Percentiles rank a stretch among this genome's conserved stretches.
Evolutionary conservation across 2,113 vertebrate species (phyloP).

Genomic region (Callospermophilus lateralis): DNA sequence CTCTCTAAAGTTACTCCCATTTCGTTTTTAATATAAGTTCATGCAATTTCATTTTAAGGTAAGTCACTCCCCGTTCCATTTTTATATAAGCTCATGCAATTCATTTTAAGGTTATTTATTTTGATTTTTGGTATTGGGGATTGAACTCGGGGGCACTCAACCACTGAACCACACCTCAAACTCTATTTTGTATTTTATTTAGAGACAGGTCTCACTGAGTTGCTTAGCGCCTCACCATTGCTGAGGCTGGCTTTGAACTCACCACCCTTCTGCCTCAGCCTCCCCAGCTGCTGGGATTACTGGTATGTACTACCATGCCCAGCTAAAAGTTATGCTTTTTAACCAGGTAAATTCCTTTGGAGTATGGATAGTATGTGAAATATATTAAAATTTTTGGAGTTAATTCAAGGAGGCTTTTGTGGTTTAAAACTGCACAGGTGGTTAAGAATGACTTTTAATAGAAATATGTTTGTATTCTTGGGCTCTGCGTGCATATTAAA

Average conservation of each 20-base stretch:
- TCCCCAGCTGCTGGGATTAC: too few relatives aligned
- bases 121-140: too few relatives aligned
- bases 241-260: too few relatives aligned
- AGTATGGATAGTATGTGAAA: not conserved
- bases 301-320: too few relatives aligned
- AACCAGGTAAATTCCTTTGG: slow-evolving; percentile 31
- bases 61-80: not conserved
- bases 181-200: too few relatives aligned
- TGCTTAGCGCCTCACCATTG: too few relatives aligned
- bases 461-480: slow-evolving; percentile 53
- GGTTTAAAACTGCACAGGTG: slow-evolving; percentile 44
- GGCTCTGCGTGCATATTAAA: slow-evolving; percentile 35
- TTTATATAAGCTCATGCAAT: not conserved
- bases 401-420: slow-evolving; percentile 57
- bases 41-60: slow-evolving; percentile 23
- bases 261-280: too few relatives aligned
- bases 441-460: slow-evolving; percentile 39
- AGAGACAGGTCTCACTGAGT: too few relatives aligned
- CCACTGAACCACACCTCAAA: too few relatives aligned
- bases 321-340: not conserved
- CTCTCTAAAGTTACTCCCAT: not conserved
- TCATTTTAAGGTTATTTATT: slow-evolving; percentile 7
- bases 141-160: too few relatives aligned
- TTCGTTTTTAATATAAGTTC: not conserved
- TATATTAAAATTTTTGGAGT: slow-evolving; percentile 50